Percentiles rank a stretch among this genome's conserved stretches.
phyloP scores from a whole-genome alignment of 2,888 invertebrate genomes.

The Epirrita christyi region DNA sequence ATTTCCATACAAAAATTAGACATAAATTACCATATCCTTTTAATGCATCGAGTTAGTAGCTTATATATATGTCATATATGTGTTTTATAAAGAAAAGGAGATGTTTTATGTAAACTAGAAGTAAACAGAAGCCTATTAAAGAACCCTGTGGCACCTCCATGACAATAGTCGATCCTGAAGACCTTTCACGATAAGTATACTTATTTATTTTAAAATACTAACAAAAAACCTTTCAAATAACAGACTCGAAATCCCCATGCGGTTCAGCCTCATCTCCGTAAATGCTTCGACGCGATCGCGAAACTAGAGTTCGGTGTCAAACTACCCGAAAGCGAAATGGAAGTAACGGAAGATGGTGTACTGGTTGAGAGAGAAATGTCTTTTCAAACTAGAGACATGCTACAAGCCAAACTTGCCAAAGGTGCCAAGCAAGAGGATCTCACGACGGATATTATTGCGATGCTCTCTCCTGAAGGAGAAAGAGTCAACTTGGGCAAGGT shows the following conservation, averaged over 20 bases:
- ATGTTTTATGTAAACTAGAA: too few species aligned
- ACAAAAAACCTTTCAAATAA: neutral
- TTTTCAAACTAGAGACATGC: conserved; percentile 65
- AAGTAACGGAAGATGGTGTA: conserved; percentile 80
- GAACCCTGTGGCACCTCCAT: too few species aligned
- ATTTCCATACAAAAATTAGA: too few species aligned
- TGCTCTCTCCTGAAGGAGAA: conserved; percentile 96
- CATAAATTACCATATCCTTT: too few species aligned
- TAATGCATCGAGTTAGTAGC: too few species aligned
- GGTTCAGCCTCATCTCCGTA: conserved; percentile 94
- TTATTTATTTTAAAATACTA: neutral
- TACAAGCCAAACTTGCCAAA: conserved; percentile 72
- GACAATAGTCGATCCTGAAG: too few species aligned
- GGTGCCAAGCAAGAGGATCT: conserved; percentile 76
- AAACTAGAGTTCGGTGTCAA: conserved; percentile 90
- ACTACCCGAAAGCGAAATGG: conserved; percentile 78
- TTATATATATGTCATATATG: too few species aligned
- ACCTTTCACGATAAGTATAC: neutral
- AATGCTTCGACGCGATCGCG: conserved; percentile 94
- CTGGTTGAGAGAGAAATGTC: conserved; percentile 76
- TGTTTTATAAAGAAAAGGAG: too few species aligned
- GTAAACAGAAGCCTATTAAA: too few species aligned
- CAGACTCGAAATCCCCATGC: conserved; percentile 94
- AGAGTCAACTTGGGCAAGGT: conserved; percentile 91
- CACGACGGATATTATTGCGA: conserved; percentile 94